Base-by-base conservation (phyloP, 2,113 vertebrate species). In the Prunella fulvescens region DNA sequence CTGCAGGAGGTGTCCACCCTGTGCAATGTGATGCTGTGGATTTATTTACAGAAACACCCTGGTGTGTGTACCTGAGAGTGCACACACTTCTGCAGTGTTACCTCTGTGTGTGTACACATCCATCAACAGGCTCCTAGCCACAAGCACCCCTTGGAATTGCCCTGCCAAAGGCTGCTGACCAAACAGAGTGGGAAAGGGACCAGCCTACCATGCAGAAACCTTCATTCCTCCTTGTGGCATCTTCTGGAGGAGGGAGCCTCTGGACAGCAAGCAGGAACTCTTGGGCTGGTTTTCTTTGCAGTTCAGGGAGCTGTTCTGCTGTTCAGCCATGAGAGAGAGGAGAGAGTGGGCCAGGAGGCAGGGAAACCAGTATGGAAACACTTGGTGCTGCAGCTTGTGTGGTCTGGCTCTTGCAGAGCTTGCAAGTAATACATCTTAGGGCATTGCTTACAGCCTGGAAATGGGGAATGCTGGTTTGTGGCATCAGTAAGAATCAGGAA, bases 91-190 rank as follows among this genome's bases (percentile, higher is more conserved):
- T 80, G 58, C 81, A 35, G 29, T 0, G 1, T 65, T 66, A 17
- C 25, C 18, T 65, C 4, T 4, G 1, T 66, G 15, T 40, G 12
- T 65, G 17, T 19, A 2, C 4, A 7, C 1, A 1, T 47, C 58
- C 35, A 13, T 20, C 39, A 40, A 2, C 22, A 54, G 7, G 35
- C 76, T 79, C 37, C 25, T 10, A 71, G 45, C 15, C 26, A 35
- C 35, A 37, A 14, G 23, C 10, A 92, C 17, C 11, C 31, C 44
- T 66, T 83, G 48, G 84, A 15, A 19, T 74, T 92, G 10, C 28
- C 13, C 15, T 87, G 45, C 61, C 44, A 60, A 72, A 42, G 1
- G 3, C 54, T 77, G 54, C 58, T 93, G 76, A 50, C 39, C 2
- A 2, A 69, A 53, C 15, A 54, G 67, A 84, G 51, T 0, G 0